A percentile compares a stretch with the other conserved stretches of the same genome.
Evolutionary conservation across 1,140 invertebrate species (phyloP).

Genomic region (Zaprionus vittiger): DNA sequence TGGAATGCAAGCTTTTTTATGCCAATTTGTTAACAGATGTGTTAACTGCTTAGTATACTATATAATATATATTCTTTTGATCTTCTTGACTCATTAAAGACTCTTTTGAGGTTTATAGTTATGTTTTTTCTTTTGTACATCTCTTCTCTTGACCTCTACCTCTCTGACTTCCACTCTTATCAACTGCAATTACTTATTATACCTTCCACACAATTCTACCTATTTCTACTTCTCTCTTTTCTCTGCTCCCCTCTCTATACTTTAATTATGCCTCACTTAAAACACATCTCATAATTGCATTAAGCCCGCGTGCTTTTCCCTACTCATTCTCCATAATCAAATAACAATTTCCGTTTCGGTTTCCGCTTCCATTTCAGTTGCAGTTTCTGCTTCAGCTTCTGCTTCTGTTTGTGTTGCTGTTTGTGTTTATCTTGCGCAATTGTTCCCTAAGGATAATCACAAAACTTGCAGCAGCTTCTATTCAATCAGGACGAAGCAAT

Average conservation of each 20-base stretch:
- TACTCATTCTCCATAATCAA: neutral
- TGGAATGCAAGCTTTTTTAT: neutral
- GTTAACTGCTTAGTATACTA: too few relatives aligned
- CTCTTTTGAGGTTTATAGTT: neutral
- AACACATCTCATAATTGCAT: constrained; percentile 2
- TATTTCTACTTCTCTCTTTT: neutral
- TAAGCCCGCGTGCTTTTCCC: neutral
- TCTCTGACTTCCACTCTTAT: neutral
- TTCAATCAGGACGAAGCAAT: constrained; percentile 10
- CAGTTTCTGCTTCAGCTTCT: neutral
- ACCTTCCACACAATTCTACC: neutral
- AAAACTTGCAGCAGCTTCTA: neutral
- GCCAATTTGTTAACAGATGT: too few relatives aligned
- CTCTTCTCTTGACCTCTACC: neutral
- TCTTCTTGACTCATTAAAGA: too few relatives aligned
- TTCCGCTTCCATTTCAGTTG: neutral
- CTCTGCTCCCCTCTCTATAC: neutral
- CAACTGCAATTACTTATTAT: neutral
- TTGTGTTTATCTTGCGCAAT: constrained; percentile 8
- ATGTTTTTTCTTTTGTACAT: neutral
- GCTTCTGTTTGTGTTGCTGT: neutral
- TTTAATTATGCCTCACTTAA: neutral
- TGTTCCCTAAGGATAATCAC: constrained; percentile 2
- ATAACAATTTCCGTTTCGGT: constrained; percentile 1
- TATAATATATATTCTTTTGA: too few relatives aligned